These are phyloP conservation scores for Coracias cyanogaster DNA, from an alignment of 2,797 vertebrate species.

Conservation along the genomic window DNA sequence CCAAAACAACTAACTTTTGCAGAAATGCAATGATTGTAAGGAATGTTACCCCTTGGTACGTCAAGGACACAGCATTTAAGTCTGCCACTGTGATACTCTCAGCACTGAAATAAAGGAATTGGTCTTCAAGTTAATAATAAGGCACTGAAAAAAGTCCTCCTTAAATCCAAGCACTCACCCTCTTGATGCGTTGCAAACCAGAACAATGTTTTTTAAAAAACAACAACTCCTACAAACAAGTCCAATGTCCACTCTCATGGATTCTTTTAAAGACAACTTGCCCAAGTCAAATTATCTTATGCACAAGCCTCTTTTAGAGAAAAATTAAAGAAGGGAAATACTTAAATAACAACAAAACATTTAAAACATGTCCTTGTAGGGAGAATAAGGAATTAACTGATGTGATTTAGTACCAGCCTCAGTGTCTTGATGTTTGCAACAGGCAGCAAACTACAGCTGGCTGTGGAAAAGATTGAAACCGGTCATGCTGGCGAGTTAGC, in stretches of 20 bases:
- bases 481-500: background rate
- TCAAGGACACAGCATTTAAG: background rate
- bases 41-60: background rate
- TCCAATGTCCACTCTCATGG: background rate
- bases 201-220: background rate
- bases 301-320: constrained; percentile 55
- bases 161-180: background rate
- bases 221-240: background rate
- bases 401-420: background rate
- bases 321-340: background rate
- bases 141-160: constrained; percentile 71
- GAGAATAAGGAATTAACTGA: background rate
- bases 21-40: background rate
- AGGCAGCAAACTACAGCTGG: background rate
- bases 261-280: background rate
- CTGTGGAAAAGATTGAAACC: background rate
- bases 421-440: background rate
- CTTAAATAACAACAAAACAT: background rate
- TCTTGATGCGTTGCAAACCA: background rate
- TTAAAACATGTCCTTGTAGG: background rate
- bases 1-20: background rate
- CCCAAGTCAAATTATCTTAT: background rate
- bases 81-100: background rate
- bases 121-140: constrained; percentile 65
- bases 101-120: constrained; percentile 38